Evolutionary conservation across 1,140 invertebrate species (phyloP).

Genomic region (Zaprionus kolodkinae): DNA sequence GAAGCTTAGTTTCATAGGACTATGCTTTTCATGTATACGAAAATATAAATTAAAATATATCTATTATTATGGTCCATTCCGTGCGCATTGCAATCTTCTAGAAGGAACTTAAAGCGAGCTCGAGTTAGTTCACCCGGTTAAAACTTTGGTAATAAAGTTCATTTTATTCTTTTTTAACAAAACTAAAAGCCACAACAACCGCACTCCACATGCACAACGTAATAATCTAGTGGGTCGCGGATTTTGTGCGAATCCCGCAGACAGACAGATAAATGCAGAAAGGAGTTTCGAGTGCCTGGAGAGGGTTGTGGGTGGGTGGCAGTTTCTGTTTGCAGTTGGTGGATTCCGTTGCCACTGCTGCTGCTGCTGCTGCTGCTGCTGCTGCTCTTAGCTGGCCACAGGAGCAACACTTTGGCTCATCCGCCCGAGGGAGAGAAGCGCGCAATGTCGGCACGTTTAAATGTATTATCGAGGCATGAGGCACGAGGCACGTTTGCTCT

Average conservation of each 20-base stretch:
- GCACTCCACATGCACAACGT: slow-evolving; percentile 26
- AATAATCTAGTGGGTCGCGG: slow-evolving; percentile 37
- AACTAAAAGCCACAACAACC: slow-evolving; percentile 35
- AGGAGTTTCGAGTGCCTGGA: slow-evolving; percentile 18
- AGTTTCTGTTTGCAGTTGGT: not conserved
- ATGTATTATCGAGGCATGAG: slow-evolving; percentile 49
- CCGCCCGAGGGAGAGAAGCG: slow-evolving; percentile 38
- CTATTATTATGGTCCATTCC: too few relatives aligned
- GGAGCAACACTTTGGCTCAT: slow-evolving; percentile 39
- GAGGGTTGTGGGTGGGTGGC: not conserved
- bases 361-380: not conserved
- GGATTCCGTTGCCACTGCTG: not conserved
- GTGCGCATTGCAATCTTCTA: not conserved
- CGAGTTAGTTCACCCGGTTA: not conserved
- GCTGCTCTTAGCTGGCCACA: slow-evolving; percentile 17
- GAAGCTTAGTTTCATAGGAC: too few relatives aligned
- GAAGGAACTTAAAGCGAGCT: slow-evolving; percentile 1
- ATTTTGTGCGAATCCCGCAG: slow-evolving; percentile 22
- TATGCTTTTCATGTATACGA: too few relatives aligned
- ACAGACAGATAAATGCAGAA: slow-evolving; percentile 2
- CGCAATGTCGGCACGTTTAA: slow-evolving; percentile 67
- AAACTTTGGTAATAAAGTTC: slow-evolving; percentile 10
- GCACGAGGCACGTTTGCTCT: slow-evolving; percentile 9
- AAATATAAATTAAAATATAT: too few relatives aligned
- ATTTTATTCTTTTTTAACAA: slow-evolving; percentile 1